A percentile compares a stretch with the other conserved stretches of the same genome.
These are phyloP conservation scores for Balaeniceps rex DNA, from an alignment of 2,113 vertebrate species.

Conservation along the genomic window DNA sequence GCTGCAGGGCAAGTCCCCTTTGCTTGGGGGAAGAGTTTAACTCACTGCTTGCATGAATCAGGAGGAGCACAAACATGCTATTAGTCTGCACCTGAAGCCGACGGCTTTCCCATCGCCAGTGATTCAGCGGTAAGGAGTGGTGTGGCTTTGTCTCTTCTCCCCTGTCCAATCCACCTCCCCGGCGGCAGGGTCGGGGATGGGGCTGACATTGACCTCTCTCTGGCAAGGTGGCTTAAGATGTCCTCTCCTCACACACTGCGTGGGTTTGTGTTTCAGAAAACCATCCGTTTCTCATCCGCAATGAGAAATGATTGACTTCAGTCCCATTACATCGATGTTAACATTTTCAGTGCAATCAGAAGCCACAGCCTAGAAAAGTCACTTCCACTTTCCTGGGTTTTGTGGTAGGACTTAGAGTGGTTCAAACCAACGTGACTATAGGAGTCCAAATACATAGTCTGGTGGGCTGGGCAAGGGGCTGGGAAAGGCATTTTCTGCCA, in stretches of 20 bases:
- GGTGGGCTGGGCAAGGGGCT: background rate
- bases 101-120: background rate
- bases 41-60: background rate
- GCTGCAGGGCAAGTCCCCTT: background rate
- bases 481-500: background rate
- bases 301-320: background rate
- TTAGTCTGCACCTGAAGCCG: background rate
- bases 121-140: background rate
- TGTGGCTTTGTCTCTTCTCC: background rate
- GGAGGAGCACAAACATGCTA: background rate
- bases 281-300: background rate
- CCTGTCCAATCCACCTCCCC: fast-evolving
- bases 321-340: background rate
- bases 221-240: background rate
- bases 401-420: background rate
- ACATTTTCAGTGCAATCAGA: background rate
- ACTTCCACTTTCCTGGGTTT: background rate
- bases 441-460: background rate
- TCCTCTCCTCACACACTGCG: background rate
- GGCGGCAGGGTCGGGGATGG: background rate
- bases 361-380: background rate
- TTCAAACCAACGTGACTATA: background rate
- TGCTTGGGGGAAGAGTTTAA: background rate
- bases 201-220: background rate
- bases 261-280: background rate